Conservation (phyloP, 1,140 invertebrate species). For the Chelonus insularis region DNA sequence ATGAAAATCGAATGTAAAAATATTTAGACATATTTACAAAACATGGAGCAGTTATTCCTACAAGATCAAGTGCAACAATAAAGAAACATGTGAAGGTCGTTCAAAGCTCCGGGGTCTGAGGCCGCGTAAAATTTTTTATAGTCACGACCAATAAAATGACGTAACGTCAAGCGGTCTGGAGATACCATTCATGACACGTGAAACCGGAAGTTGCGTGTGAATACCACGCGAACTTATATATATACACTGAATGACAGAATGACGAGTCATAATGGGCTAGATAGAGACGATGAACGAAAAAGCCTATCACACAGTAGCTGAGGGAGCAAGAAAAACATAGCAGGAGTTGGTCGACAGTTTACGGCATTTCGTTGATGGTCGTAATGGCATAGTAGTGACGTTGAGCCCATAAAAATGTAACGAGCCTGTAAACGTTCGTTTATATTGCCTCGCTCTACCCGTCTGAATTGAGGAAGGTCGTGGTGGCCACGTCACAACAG, state of each 20-base stretch:
- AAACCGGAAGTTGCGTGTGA: conserved; percentile 49
- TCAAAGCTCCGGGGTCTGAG: conserved; percentile 37
- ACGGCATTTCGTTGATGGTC: conserved; percentile 58
- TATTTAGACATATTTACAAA: too few relatives aligned
- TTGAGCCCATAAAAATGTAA: conserved; percentile 62
- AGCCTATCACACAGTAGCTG: conserved; percentile 1
- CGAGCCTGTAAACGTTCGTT: conserved; percentile 62
- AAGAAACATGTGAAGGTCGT: conserved; percentile 23
- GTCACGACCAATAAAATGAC: conserved; percentile 60
- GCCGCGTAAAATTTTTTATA: conserved; percentile 59
- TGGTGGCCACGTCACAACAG: conserved; percentile 38
- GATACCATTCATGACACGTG: conserved; percentile 45
- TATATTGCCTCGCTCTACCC: conserved; percentile 58
- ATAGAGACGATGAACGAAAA: conserved; percentile 10
- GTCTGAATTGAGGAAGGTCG: conserved; percentile 57
- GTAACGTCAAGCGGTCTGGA: conserved; percentile 43
- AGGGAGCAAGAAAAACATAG: background rate
- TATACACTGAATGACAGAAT: conserved; percentile 21
- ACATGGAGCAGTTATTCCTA: too few relatives aligned
- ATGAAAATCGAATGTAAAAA: too few relatives aligned
- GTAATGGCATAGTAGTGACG: conserved; percentile 51
- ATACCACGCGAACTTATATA: conserved; percentile 46
- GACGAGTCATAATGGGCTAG: conserved; percentile 28
- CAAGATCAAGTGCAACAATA: too few relatives aligned
- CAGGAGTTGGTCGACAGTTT: conserved; percentile 50